Evolutionary conservation across 2,888 invertebrate genomes (phyloP), one percentile per base, ranked within the genome.

Genomic region (Vandiemenella viatica): DNA sequence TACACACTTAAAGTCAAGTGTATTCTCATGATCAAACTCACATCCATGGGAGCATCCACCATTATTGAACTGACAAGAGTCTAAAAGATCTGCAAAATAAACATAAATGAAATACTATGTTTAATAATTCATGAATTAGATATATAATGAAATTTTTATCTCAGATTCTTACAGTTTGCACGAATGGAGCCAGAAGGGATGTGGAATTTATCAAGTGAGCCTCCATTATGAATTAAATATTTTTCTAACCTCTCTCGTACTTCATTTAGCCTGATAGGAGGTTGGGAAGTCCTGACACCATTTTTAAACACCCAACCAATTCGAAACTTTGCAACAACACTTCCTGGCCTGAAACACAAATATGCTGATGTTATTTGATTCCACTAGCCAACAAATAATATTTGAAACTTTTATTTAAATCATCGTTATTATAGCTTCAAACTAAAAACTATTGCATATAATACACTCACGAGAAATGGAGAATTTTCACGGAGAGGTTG

Each of bases 1-100:
- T 3, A 65, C 69, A 61, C 86, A 87, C 22, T 64, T 65, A 60
- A 85, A 84, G 44, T 76, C 72, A 49, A 79, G 70, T 23, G 52
- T 56, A 19, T 67, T 64, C 1, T 61, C 60, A 58, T 78, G 77
- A 62, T 83, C 76, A 59, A 81, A 85, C 46, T 68, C 65, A 62
- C 86, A 87, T 10, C 66, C 69, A 55, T 80, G 70, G 55, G 80
- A 74, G 60, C 86, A 87, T 43, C 71, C 67, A 50, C 79, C 71
- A 52, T 76, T 77, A 53, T 76, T 72, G 48, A 77, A 72, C 64
- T 77, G 73, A 63, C 82, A 87, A 50, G 74, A 63, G 64, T 83
- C 77, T 18, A 77, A 63, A 38, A 83, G 73, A 56, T 64, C 74
- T 58, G 56, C 15, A 57, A 58, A 45, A 21, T 22, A 16, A 44